Evolutionary conservation across 2,113 vertebrate species (phyloP), one percentile per base, ranked within the genome.

Genomic region (Ameiurus melas): DNA sequence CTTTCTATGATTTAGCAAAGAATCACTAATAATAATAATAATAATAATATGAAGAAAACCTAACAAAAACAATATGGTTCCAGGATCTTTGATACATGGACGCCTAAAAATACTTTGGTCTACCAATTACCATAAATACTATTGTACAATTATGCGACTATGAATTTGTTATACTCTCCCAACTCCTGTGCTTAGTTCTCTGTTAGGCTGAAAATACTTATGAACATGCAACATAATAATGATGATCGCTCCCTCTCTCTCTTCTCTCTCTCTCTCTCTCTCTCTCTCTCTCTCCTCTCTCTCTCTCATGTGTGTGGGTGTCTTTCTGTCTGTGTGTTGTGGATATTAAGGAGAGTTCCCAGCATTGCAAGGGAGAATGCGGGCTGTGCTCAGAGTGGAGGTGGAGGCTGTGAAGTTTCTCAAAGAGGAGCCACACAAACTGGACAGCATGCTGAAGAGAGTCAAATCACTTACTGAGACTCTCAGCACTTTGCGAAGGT

Each of bases 361-460:
- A 0, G 94, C 94, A 0, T 19, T 99, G 55, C 98, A 99, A 79
- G 96, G 97, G 83, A 97, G 96, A 91, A 99, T 99, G 98, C 93
- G 98, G 0, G 95, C 97, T 0, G 96, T 99, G 85, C 96, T 99
- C 77, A 94, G 98, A 83, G 96, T 98, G 5, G 98, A 99, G 86
- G 98, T 99, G 3, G 98, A 99, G 89, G 98, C 98, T 0, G 97
- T 99, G 62, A 96, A 98, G 89, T 99, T 99, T 91, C 94, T 99
- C 33, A 99, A 99, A 94, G 98, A 99, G 90, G 98, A 99, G 57
- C 98, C 98, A 0, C 98, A 99, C 92, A 97, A 99, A 92, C 94
- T 99, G 87, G 98, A 99, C 95, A 97, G 97, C 89, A 96, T 99
- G 91, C 93, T 98, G 92, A 99, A 97, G 91, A 95, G 98, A 25